Evolutionary conservation across 2,113 vertebrate genomes (phyloP), one percentile per base, ranked within the genome.

Genomic region (Burhinus oedicnemus): DNA sequence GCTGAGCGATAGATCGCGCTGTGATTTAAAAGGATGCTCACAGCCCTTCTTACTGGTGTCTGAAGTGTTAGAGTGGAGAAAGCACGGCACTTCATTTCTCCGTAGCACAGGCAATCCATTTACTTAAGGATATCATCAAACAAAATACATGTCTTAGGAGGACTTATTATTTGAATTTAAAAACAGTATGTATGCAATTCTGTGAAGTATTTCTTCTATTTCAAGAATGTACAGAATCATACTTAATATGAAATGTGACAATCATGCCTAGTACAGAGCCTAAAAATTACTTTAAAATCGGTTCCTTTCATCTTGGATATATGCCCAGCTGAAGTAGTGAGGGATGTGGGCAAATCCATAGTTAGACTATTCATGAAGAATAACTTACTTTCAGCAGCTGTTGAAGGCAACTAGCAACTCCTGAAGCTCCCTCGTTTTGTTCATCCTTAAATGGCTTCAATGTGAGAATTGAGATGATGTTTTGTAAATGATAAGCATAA

Each of bases 391-490:
- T 21, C 70, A 79, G 83, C 74, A 61, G 83, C 70, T 78, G 14
- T 13, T 83, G 65, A 75, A 61, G 52, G 70, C 22, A 76, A 12
- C 25, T 26, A 36, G 9, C 19, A 65, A 3, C 18, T 68, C 61
- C 81, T 26, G 40, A 29, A 52, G 21, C 77, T 81, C 51, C 1
- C 36, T 45, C 0, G 0, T 16, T 85, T 49, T 72, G 5, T 61
- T 89, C 57, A 68, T 36, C 57, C 40, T 45, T 68, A 21, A 76
- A 65, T 2, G 20, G 17, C 30, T n/a, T 16, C 5, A 11, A 22
- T 2, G 6, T 17, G 40, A 80, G 57, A 74, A 25, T 0, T 30
- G 58, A 47, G 30, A 11, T 5, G 2, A 3, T 0, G 0, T 58
- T 47, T 34, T 54, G 12, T 20, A 38, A 75, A 25, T 5, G 7